Evolutionary conservation across 2,113 vertebrate species (phyloP), one percentile per base, ranked within the genome.

Genomic region (Upupa epops): DNA sequence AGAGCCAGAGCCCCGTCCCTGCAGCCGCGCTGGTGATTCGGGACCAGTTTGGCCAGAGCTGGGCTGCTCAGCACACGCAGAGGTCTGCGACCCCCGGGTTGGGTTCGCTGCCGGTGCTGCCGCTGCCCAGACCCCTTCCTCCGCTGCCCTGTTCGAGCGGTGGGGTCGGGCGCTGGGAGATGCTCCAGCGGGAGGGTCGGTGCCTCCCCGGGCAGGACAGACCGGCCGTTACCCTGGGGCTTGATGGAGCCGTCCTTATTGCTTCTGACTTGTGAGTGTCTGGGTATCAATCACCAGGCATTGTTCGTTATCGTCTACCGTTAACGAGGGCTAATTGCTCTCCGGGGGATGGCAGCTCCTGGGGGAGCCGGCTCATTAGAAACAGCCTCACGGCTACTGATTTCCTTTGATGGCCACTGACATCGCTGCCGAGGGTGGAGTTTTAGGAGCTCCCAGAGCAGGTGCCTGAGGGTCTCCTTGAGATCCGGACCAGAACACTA

Each of bases 301-400:
- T 95, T 91, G 97, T 97, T 96, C 95, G 96, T 96, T 97, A 90
- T 95, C 85, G 97, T 97, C 97, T 97, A 96, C 94, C 91, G 96
- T 97, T 98, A 98, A 98, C 98, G 96, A 91, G 84, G 95, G 96
- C 96, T 98, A 98, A 99, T 99, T 98, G 98, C 97, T 98, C 98
- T 98, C 98, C 86, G 87, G 97, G 97, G 97, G 89, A 97, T 65
- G 83, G 91, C 92, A 96, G 86, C 96, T 95, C 86, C 96, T 95
- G 87, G 96, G 98, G 97, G 98, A 97, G 96, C 91, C 83, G 82
- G 49, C 96, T 98, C 98, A 98, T 98, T 98, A 96, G 96, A 96
- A 97, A 93, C 95, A 97, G 71, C 96, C 96, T 94, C 95, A 4
- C 2, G 88, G 96, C 86, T 83, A 92, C 52, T 32, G 71, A 61